These are phyloP conservation scores for Trachurus trachurus DNA, from an alignment of 2,797 vertebrate genomes.

Conservation along the genomic window DNA sequence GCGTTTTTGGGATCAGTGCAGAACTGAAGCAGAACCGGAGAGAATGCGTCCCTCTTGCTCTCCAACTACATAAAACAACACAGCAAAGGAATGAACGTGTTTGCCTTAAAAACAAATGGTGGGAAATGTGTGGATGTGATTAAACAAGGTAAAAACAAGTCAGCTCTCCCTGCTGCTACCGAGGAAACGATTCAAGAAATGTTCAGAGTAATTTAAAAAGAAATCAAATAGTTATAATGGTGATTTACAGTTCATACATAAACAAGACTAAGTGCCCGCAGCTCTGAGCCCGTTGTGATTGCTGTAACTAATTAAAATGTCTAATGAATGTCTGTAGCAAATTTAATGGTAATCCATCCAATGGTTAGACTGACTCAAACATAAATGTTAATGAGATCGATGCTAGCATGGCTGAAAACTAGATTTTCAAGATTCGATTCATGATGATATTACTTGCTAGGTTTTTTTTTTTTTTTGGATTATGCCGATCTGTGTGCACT, in stretches of 20 bases:
- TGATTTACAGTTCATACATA: background rate
- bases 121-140: constrained; percentile 8
- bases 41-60: constrained; percentile 93
- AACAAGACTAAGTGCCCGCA: background rate
- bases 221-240: background rate
- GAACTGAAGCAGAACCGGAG: constrained; percentile 93
- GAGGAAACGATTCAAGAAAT: constrained; percentile 8
- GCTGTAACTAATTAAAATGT: background rate
- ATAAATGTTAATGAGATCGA: background rate
- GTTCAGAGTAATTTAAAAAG: constrained; percentile 18
- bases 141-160: constrained; percentile 18
- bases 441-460: background rate
- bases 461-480: background rate
- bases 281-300: background rate
- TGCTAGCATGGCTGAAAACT: constrained; percentile 6
- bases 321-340: background rate
- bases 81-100: background rate
- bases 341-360: background rate
- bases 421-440: background rate
- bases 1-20: constrained; percentile 95
- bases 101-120: constrained; percentile 19
- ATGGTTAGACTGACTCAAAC: background rate
- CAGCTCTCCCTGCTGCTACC: constrained; percentile 13
- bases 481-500: constrained; percentile 52
- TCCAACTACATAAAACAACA: constrained; percentile 85